These are phyloP conservation scores for Stenichneumon culpator DNA, from an alignment of 2,888 invertebrate genomes.

Conservation along the genomic window DNA sequence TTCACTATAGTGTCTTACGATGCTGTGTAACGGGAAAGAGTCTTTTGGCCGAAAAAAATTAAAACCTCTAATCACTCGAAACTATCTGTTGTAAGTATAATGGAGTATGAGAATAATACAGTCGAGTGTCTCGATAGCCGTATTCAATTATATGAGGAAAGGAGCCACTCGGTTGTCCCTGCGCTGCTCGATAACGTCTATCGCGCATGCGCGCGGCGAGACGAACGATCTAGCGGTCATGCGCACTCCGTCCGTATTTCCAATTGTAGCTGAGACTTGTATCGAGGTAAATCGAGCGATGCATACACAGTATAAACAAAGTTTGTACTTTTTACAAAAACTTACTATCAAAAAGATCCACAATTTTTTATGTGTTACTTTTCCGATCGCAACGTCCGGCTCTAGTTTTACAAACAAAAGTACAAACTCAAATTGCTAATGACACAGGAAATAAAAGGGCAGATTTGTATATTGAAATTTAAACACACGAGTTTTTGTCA, in stretches of 20 bases:
- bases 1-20: background rate
- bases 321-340: too few species aligned
- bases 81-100: background rate
- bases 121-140: background rate
- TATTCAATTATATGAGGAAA: background rate
- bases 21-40: background rate
- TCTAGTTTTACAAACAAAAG: too few species aligned
- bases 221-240: constrained; percentile 2
- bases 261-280: background rate
- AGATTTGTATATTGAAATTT: too few species aligned
- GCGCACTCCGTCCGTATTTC: background rate
- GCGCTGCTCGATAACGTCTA: background rate
- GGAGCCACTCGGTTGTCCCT: background rate
- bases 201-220: constrained; percentile 1
- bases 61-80: background rate
- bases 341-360: too few species aligned
- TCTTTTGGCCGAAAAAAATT: background rate
- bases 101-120: background rate
- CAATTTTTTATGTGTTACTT: too few species aligned
- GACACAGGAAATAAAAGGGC: too few species aligned
- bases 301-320: too few species aligned
- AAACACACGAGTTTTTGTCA: too few species aligned
- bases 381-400: too few species aligned
- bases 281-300: background rate
- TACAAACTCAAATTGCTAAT: too few species aligned